Conservation (phyloP, 2,797 vertebrate species). For the Glyptemys insculpta region DNA sequence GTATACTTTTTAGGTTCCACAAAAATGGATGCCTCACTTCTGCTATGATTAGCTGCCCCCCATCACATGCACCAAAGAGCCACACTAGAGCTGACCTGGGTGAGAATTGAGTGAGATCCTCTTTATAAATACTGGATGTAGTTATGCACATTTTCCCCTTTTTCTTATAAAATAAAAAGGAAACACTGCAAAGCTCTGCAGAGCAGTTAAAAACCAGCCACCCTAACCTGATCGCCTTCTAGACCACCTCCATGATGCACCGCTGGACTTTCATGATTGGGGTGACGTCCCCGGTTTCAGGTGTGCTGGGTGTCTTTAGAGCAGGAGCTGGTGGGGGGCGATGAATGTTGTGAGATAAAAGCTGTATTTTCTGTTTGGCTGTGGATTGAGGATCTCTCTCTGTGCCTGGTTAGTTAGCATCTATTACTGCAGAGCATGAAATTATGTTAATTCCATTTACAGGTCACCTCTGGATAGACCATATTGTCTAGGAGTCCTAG, state of each 20-base stretch:
- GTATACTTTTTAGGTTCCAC: background rate
- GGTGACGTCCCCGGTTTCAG: background rate
- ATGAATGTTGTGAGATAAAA: background rate
- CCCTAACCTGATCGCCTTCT: background rate
- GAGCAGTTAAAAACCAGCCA: background rate
- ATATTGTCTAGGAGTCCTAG: background rate
- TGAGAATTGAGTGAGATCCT: background rate
- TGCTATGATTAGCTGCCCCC: background rate
- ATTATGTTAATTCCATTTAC: background rate
- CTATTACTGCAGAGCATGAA: accelerated
- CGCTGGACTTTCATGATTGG: background rate
- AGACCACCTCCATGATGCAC: background rate
- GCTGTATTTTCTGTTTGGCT: background rate
- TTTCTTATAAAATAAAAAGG: background rate
- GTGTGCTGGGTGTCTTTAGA: background rate
- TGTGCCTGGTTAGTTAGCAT: accelerated
- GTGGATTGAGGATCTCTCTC: background rate
- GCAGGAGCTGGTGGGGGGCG: background rate
- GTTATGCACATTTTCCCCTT: background rate
- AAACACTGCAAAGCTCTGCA: accelerated
- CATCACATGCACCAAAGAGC: background rate
- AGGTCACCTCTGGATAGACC: background rate
- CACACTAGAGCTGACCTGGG: background rate
- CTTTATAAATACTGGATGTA: background rate
- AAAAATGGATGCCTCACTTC: background rate